These are phyloP conservation scores for Paradoxurus hermaphroditus DNA, from an alignment of 2,113 vertebrate genomes.

Conservation along the genomic window DNA sequence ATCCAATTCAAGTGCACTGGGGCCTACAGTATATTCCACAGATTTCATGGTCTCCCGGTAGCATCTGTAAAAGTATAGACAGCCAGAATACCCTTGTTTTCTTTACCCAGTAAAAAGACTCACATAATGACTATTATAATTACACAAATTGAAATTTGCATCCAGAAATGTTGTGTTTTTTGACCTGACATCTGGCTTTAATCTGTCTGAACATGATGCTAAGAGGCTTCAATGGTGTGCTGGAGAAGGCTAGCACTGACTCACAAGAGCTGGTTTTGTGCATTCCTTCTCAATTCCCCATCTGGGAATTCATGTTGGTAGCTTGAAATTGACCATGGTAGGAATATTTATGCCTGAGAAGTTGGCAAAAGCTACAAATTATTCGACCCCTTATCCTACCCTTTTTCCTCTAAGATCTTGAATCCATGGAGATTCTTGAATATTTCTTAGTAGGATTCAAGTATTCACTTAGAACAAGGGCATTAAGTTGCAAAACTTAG, in stretches of 20 bases:
- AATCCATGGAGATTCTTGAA: neutral
- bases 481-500: slow-evolving; percentile 53
- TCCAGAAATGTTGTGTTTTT: neutral
- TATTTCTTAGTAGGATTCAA: slow-evolving; percentile 58
- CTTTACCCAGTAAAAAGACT: neutral
- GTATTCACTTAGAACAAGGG: slow-evolving; percentile 31
- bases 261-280: neutral
- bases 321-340: neutral
- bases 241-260: too few species aligned
- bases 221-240: neutral
- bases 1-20: slow-evolving; percentile 55
- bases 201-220: neutral
- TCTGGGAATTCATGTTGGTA: neutral
- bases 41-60: slow-evolving; percentile 30
- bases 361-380: neutral
- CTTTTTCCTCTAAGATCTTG: neutral
- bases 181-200: neutral
- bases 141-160: neutral
- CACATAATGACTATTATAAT: neutral
- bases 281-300: neutral
- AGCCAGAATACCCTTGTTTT: neutral
- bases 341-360: neutral
- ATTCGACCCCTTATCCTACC: neutral
- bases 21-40: slow-evolving; percentile 16
- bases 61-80: neutral